Evolutionary conservation across 1,140 invertebrate species (phyloP), one percentile per base, ranked within the genome.

Genomic region (Zelostemma sp.): DNA sequence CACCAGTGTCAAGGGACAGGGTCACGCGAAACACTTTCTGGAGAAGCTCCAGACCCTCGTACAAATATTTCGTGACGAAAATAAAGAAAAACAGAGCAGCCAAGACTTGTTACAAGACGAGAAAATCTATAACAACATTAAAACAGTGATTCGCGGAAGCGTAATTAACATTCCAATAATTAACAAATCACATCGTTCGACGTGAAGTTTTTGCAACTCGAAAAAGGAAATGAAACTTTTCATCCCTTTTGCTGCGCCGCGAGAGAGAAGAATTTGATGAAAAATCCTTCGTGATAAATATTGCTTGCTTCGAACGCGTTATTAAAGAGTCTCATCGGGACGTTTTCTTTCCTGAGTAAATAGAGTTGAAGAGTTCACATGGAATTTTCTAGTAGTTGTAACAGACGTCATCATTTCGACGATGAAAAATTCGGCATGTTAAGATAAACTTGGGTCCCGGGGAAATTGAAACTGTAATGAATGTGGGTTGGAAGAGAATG

Each of bases 1-100:
- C 41, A 11, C 4, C 60, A 73, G 65, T 73, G 70, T 73, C 65
- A 73, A 73, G 70, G 61, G 50, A 60, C 71, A 73, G 71, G 71
- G 71, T 73, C 66, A 66, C 43, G 56, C 41, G 45, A 55, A 68
- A 63, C 53, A 43, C 49, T 73, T 68, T 58, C 62, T 65, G 57
- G 55, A 35, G 48, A 50, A 35, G 3, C 6, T 38, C 16, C 15
- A 17, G 33, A 38, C 6, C 17, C 40, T 38, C 1, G 19, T n/a
- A 21, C 14, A 18, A 15, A 41, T 15, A 41, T 15, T 12, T 41
- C 14, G 40, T 15, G n/a, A n/a, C n/a, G n/a, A n/a, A n/a, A n/a
- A n/a, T n/a, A n/a, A n/a, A n/a, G n/a, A n/a, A n/a, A n/a, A n/a
- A n/a, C n/a, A n/a, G n/a, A n/a, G n/a, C n/a, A n/a, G n/a, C n/a